Conservation (phyloP, 1,140 invertebrate genomes). For the Bombus picipes region DNA sequence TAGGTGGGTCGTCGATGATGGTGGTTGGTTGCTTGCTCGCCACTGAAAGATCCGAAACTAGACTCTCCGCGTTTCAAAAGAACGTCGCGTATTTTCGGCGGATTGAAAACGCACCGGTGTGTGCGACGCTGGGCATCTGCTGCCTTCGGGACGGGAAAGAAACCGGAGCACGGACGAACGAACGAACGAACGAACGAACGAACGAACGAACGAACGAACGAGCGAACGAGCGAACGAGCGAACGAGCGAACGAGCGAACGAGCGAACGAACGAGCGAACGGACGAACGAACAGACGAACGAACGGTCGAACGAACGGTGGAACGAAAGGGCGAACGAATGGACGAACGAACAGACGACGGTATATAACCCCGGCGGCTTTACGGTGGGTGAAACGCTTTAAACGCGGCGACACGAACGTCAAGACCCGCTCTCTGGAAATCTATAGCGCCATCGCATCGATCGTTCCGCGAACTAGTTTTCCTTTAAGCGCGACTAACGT, state of each 20-base stretch:
- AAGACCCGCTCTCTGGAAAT: constrained; percentile 31
- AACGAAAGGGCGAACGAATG: accelerated
- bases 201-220: background rate
- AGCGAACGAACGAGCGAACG: accelerated
- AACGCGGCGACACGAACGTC: constrained; percentile 15
- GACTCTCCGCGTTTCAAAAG: constrained; percentile 24
- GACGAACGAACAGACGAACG: accelerated
- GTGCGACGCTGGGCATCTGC: background rate
- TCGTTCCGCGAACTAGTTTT: constrained; percentile 48
- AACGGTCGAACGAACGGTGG: accelerated
- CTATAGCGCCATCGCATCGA: constrained; percentile 44
- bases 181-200: background rate
- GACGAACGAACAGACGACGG: background rate
- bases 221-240: too few species aligned
- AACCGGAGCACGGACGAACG: background rate
- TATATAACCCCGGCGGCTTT: background rate
- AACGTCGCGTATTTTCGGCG: constrained; percentile 40
- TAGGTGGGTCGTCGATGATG: constrained; percentile 11
- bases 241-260: accelerated
- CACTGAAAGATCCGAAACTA: constrained; percentile 22
- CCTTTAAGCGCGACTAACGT: constrained; percentile 26
- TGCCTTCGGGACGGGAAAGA: background rate
- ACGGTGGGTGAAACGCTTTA: background rate
- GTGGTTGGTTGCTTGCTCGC: background rate
- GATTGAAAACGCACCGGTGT: background rate